Conservation (phyloP, 2,888 invertebrate genomes). For the Cristatella mucedo region DNA sequence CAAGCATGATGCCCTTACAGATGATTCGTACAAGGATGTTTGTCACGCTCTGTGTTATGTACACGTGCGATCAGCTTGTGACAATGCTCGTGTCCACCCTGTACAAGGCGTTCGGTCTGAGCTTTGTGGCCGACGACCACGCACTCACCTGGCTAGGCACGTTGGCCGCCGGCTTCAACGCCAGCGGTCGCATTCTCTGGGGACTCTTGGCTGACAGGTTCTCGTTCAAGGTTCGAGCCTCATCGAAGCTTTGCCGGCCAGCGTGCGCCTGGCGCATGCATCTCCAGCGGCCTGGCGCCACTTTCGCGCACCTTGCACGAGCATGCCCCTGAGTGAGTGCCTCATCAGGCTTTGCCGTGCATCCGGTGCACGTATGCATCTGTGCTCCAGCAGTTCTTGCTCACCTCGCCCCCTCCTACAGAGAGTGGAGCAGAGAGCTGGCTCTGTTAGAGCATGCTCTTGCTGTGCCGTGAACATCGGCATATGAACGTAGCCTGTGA, state of each 20-base stretch:
- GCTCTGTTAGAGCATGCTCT: too few species aligned
- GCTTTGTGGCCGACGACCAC: constrained; percentile 40
- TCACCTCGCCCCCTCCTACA: too few species aligned
- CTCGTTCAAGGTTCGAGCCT: constrained; percentile 39
- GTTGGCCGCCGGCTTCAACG: constrained; percentile 40
- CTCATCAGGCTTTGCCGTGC: too few species aligned
- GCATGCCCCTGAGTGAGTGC: too few species aligned
- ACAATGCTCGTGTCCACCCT: constrained; percentile 32
- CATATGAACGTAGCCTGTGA: too few species aligned
- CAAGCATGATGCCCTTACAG: constrained; percentile 15
- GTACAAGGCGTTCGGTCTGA: constrained; percentile 39
- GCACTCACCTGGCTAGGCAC: constrained; percentile 41
- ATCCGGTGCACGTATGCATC: constrained; percentile 19
- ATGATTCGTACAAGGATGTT: constrained; percentile 24
- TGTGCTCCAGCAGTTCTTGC: too few species aligned
- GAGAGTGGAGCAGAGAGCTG: too few species aligned
- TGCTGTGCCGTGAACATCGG: too few species aligned
- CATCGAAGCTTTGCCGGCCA: constrained; percentile 16
- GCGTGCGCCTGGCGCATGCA: constrained; percentile 16
- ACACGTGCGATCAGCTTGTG: constrained; percentile 27
- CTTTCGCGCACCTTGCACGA: too few species aligned
- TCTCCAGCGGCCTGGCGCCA: too few species aligned
- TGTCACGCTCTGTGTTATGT: constrained; percentile 31
- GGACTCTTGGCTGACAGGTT: constrained; percentile 38
- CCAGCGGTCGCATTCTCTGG: constrained; percentile 40